A percentile compares a stretch with the other conserved stretches of the same genome.
These are phyloP conservation scores for Drosophila subpulchrella DNA, from an alignment of 1,140 invertebrate species.

Conservation along the genomic window DNA sequence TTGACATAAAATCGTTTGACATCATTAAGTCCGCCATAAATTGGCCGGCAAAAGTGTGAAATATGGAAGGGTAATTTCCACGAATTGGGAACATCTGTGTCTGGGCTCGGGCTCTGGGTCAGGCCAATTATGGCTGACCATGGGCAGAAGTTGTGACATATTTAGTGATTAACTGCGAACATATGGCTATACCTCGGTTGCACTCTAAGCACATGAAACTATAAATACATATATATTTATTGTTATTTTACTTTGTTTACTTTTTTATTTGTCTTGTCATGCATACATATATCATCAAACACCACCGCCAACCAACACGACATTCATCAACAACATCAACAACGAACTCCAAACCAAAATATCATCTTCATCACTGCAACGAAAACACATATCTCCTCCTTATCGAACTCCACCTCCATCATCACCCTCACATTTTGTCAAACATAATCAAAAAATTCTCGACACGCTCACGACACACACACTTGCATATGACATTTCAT, in stretches of 20 bases:
- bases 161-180: constrained; percentile 24
- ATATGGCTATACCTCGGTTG: constrained; percentile 24
- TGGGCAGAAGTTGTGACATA: constrained; percentile 70
- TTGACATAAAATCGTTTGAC: constrained; percentile 66
- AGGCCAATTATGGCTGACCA: constrained; percentile 57
- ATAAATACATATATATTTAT: constrained; percentile 44
- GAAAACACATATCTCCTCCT: constrained; percentile 37
- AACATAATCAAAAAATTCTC: constrained; percentile 68
- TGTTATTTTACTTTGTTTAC: constrained; percentile 57
- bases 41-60: constrained; percentile 73
- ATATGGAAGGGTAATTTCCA: constrained; percentile 63
- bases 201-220: constrained; percentile 37
- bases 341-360: constrained; percentile 45
- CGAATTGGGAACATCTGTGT: constrained; percentile 56
- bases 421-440: constrained; percentile 37
- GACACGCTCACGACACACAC: constrained; percentile 56
- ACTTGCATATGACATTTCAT: constrained; percentile 62
- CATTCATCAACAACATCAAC: constrained; percentile 55
- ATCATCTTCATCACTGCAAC: constrained; percentile 48
- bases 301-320: constrained; percentile 45
- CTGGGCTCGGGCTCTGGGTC: constrained; percentile 44
- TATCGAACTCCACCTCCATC: constrained; percentile 23
- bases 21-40: constrained; percentile 67
- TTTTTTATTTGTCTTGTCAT: constrained; percentile 44
- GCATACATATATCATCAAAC: constrained; percentile 42